Base-by-base conservation (phyloP, 2,888 invertebrate genomes). In the Phyllotreta striolata region DNA sequence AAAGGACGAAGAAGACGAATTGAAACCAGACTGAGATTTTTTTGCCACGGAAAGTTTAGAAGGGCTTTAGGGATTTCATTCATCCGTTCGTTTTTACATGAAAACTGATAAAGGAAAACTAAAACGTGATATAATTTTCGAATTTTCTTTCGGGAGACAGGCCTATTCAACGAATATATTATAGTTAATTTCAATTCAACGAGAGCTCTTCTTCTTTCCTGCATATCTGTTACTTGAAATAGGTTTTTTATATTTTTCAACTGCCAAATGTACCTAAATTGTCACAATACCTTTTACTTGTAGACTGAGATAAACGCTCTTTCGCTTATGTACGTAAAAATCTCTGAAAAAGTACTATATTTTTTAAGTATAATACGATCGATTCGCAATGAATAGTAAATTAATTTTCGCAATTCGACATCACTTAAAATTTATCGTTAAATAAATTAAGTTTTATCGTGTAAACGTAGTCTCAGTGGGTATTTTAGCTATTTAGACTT, bases 261-360 rank as follows among this genome's bases (percentile, higher is more conserved):
- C 14, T 39, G 24, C 47, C 57, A 10, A 57, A 49, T 47, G 57
- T 58, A 59, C 59, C 49, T 49, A 58, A 34, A 58, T 39, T 24
- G 10, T 40, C 47, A 59, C 59, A 59, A 59, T 59, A 59, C 59
- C 24, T 49, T 41, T 40, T 40, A 51, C 51, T 39, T 37, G 51
- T 59, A 40, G 59, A 59, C 59, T 59, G 59, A 59, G 43, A 57
- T 35, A 34, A n/a, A 38, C 37, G 37, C 35, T 40, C 41, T 59
- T 40, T 47, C 14, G 14, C 44, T 43, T 41, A 14, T 40, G 34
- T 49, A 40, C 35, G 55, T 55, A 55, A 40, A 55, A 55, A 47
- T 40, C 49, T n/a, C 47, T 14, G 44, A 47, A 49, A 35, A 35
- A 34, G 34, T 34, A 34, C 9, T 47, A 47, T 14, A 47, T 49